phyloP scores from a whole-genome alignment of 2,113 vertebrate genomes.

The Chrysemys picta region DNA sequence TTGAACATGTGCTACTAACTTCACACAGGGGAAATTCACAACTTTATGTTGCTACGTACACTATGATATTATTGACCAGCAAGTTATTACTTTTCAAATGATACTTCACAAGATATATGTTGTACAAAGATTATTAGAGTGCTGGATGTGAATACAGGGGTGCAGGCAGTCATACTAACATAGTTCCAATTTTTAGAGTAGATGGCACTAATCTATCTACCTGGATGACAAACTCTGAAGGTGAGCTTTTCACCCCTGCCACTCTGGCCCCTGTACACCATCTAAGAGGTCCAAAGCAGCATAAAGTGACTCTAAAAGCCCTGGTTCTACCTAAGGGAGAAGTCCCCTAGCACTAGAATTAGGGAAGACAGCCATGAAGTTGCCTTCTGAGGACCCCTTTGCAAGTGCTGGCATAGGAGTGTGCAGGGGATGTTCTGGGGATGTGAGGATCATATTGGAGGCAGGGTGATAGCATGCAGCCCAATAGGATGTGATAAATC shows the following conservation, averaged over 20 bases:
- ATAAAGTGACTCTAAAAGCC: background rate
- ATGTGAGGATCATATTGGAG: background rate
- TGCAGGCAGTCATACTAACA: no score
- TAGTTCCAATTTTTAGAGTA: no score
- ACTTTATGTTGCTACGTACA: no score
- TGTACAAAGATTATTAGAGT: no score
- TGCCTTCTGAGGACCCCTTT: background rate
- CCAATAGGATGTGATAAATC: no score
- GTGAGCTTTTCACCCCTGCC: accelerated
- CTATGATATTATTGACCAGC: no score
- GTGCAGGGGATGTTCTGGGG: background rate
- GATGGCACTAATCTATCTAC: background rate
- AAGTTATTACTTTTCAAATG: no score
- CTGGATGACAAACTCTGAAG: background rate
- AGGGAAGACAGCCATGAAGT: background rate
- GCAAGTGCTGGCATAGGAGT: background rate
- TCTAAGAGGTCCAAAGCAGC: accelerated
- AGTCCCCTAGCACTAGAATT: background rate
- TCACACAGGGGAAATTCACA: no score
- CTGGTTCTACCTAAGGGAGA: no score
- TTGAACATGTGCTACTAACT: no score
- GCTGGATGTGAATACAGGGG: no score
- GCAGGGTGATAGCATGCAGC: background rate
- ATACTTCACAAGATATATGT: no score
- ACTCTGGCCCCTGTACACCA: accelerated